These are phyloP conservation scores for Hipparchia semele DNA, from an alignment of 2,888 invertebrate species.

Conservation along the genomic window DNA sequence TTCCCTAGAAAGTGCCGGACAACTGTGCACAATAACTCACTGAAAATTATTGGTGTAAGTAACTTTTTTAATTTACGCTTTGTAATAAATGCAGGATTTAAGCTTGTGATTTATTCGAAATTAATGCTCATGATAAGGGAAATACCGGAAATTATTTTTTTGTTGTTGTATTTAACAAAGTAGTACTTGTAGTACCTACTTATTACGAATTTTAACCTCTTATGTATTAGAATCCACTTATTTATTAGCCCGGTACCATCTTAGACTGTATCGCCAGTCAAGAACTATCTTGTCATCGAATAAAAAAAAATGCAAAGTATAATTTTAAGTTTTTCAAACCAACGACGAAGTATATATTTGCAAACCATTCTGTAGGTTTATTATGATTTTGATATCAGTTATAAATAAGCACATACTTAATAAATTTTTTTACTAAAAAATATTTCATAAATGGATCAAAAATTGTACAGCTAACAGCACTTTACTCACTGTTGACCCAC, in stretches of 20 bases:
- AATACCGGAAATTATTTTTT: conserved; percentile 47
- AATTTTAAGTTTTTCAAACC: too few species aligned
- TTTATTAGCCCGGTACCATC: too few species aligned
- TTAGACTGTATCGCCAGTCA: too few species aligned
- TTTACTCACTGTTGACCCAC: not conserved
- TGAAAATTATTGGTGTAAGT: conserved; percentile 71
- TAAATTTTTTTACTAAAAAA: too few species aligned
- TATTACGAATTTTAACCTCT: too few species aligned
- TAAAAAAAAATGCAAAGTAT: too few species aligned
- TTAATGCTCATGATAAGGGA: conserved; percentile 56
- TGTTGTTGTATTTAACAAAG: conserved; percentile 42
- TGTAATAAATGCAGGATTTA: conserved; percentile 72
- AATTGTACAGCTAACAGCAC: not conserved
- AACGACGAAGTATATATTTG: too few species aligned
- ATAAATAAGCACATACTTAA: too few species aligned
- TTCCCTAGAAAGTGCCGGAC: conserved; percentile 54
- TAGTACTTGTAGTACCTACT: not conserved
- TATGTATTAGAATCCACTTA: too few species aligned
- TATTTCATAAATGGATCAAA: not conserved
- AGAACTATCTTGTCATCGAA: too few species aligned
- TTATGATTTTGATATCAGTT: too few species aligned
- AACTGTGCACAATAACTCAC: conserved; percentile 78
- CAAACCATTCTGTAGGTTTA: too few species aligned
- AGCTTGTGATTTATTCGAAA: conserved; percentile 68
- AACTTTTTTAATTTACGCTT: conserved; percentile 80